phyloP scores from a whole-genome alignment of 2,113 vertebrate genomes.

The Loxodonta africana region DNA sequence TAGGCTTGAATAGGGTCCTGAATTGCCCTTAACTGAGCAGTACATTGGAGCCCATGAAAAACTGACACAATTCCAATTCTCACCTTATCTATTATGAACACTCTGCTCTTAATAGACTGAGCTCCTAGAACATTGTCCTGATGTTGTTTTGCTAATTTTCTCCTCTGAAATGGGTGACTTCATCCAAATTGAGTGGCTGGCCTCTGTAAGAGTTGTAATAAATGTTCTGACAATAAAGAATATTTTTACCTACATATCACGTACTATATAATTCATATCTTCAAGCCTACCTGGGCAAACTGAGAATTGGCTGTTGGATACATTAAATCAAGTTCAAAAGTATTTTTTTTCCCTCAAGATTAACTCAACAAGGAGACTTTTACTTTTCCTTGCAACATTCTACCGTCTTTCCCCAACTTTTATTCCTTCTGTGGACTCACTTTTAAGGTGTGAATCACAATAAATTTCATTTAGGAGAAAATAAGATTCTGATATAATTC shows the following conservation, averaged over 20 bases:
- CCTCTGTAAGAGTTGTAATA: not conserved
- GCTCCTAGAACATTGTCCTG: not conserved
- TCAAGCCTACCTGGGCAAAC: not conserved
- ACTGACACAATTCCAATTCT: not conserved
- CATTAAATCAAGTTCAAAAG: not conserved
- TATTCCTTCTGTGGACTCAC: too few species aligned
- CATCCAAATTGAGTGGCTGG: not conserved
- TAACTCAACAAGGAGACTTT: not conserved
- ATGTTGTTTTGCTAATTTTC: not conserved
- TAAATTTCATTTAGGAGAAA: too few species aligned
- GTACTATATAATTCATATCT: not conserved
- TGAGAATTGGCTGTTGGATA: not conserved
- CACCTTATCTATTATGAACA: too few species aligned
- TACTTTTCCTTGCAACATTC: not conserved
- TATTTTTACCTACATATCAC: not conserved
- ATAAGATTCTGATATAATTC: too few species aligned
- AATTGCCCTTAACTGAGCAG: not conserved
- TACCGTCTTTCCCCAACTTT: too few species aligned
- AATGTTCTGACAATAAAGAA: not conserved
- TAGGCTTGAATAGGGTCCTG: not conserved
- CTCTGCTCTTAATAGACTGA: not conserved
- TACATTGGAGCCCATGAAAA: not conserved
- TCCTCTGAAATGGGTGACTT: not conserved
- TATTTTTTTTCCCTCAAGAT: not conserved
- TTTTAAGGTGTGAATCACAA: too few species aligned